A percentile compares a stretch with the other conserved stretches of the same genome.
These are phyloP conservation scores for Platycheirus rosarum DNA, from an alignment of 2,888 invertebrate genomes.

Conservation along the genomic window DNA sequence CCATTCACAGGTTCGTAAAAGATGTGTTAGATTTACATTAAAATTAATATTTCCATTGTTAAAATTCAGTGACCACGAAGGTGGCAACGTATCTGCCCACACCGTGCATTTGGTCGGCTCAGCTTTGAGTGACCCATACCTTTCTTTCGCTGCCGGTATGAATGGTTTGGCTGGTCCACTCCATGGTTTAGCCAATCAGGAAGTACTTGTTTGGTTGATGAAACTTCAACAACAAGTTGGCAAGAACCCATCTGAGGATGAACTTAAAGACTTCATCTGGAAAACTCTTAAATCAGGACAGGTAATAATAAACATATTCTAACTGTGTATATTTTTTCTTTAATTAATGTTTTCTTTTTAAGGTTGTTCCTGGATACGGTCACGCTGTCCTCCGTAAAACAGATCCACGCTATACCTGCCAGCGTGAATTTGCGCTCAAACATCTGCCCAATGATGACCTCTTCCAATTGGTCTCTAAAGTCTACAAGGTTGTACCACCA, in stretches of 20 bases:
- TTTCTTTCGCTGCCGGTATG: constrained; percentile 93
- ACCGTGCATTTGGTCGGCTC: constrained; percentile 93
- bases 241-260: constrained; percentile 92
- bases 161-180: constrained; percentile 94
- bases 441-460: constrained; percentile 92
- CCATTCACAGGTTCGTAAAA: constrained; percentile 86
- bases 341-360: not conserved
- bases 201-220: constrained; percentile 96
- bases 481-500: constrained; percentile 93
- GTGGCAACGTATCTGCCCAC: constrained; percentile 96
- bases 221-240: constrained; percentile 94
- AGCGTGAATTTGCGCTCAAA: constrained; percentile 93
- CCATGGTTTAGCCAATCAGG: constrained; percentile 95
- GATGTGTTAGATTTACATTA: not conserved
- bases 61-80: constrained; percentile 89
- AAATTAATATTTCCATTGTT: constrained; percentile 15
- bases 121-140: constrained; percentile 92
- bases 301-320: constrained; percentile 79
- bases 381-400: constrained; percentile 95
- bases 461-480: constrained; percentile 90
- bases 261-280: constrained; percentile 98
- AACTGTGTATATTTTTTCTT: no score
- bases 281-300: constrained; percentile 95
- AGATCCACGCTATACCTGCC: constrained; percentile 91
- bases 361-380: constrained; percentile 94